These are phyloP conservation scores for Colossoma macropomum DNA, from an alignment of 2,113 vertebrate species.

Conservation along the genomic window DNA sequence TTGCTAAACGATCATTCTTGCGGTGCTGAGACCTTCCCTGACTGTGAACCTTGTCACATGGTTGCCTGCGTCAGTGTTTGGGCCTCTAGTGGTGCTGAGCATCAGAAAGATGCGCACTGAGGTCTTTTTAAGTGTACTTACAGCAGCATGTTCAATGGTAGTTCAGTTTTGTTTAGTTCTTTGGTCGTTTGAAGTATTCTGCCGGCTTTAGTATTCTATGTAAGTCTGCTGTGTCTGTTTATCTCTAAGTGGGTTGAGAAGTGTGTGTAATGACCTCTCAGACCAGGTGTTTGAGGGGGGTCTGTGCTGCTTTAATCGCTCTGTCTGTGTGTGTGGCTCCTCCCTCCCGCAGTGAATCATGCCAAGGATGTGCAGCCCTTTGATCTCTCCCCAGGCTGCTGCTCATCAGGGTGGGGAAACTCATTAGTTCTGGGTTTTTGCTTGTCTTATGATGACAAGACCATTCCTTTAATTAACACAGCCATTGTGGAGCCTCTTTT, in stretches of 20 bases:
- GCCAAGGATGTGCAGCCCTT: slow-evolving; percentile 43
- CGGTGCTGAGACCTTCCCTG: no score
- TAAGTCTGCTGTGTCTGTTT: not conserved
- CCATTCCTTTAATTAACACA: slow-evolving; percentile 31
- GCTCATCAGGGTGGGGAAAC: slow-evolving; percentile 38
- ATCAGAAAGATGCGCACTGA: no score
- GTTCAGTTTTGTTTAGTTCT: no score
- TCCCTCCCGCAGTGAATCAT: slow-evolving; percentile 36
- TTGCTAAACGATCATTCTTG: no score
- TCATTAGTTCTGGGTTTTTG: slow-evolving; percentile 54
- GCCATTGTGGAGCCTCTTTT: slow-evolving; percentile 17
- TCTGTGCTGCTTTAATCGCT: slow-evolving; percentile 48
- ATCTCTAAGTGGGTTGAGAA: not conserved
- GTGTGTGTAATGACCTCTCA: slow-evolving; percentile 54
- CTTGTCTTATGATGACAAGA: slow-evolving; percentile 35
- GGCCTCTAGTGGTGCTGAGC: no score
- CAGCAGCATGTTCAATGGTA: no score
- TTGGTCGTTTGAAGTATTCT: no score
- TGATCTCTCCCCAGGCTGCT: slow-evolving; percentile 59
- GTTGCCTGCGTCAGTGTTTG: no score
- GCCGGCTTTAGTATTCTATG: no score
- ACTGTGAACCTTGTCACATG: no score
- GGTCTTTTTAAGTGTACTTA: no score
- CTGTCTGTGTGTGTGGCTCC: not conserved
- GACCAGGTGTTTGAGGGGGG: slow-evolving; percentile 54